Base-by-base conservation (phyloP, 2,797 vertebrate genomes). In the Chiroxiphia lanceolata region DNA sequence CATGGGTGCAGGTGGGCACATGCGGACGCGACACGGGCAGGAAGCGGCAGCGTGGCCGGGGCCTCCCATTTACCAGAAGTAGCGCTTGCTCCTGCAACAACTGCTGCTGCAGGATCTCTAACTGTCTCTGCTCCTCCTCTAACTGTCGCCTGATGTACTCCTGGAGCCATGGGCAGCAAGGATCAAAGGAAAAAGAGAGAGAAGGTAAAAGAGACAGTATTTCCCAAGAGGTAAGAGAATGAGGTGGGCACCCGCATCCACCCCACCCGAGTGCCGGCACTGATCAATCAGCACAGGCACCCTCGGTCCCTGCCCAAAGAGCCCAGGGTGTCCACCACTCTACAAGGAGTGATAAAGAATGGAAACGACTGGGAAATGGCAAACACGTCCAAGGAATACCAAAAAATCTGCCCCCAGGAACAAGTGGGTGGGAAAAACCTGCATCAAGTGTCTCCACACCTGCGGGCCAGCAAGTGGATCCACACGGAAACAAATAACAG, bases 71-170 rank as follows among this genome's bases (percentile, higher is more conserved):
- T 99, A 99, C 99, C 99, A 99, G 98, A 98, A 99, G 99, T 97
- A 99, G 99, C 3, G 99, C 99, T 98, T 99, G 99, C 95, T 99
- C 99, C 98, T 99, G 99, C 96, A 99, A 98, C 93, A 99, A 98
- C 97, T 99, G 99, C 98, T 99, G 99, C 98, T 99, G 99, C 97
- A 99, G 98, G 97, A 99, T 99, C 98, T 99, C 99, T 99, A 99
- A 98, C 98, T 99, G 99, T 94, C 99, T 99, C 98, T 99, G 99
- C 96, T 99, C 99, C 97, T 99, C 99, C 97, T 99, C 99, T 99
- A 99, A 98, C 98, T 99, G 99, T 94, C 99, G 99, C 98, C 99
- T 99, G 98, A 99, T 99, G 98, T 99, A 99, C 94, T 99, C 99
- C 99, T 99, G 98, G 98, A 98, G 98, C 91, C 89, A 96, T 56